These are phyloP conservation scores for Drosophila rubida DNA, from an alignment of 2,888 invertebrate genomes.

Conservation along the genomic window DNA sequence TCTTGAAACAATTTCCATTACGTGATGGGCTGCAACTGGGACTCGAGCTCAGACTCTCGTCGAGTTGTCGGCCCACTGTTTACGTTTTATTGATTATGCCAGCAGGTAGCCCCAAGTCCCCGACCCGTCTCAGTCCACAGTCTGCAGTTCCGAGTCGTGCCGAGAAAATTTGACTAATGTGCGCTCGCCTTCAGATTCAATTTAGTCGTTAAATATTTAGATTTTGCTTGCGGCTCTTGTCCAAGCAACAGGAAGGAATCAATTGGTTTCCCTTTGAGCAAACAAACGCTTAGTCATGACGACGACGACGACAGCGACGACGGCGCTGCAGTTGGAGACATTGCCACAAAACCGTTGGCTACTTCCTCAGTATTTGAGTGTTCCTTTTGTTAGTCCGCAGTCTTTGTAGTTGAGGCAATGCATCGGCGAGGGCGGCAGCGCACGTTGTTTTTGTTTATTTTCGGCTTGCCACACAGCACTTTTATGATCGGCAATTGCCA, in stretches of 20 bases:
- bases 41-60: not conserved
- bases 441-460: slow-evolving; percentile 44
- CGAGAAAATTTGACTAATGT: slow-evolving; percentile 76
- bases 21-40: slow-evolving; percentile 55
- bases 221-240: slow-evolving; percentile 48
- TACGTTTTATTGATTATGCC: slow-evolving; percentile 76
- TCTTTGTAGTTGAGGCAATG: not conserved
- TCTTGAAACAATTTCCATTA: slow-evolving; percentile 69
- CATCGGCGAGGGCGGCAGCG: slow-evolving; percentile 39
- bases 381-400: slow-evolving; percentile 65
- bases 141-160: slow-evolving; percentile 40
- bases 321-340: slow-evolving; percentile 10
- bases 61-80: slow-evolving; percentile 63
- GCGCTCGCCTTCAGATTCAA: slow-evolving; percentile 76
- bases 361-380: slow-evolving; percentile 61
- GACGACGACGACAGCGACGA: not conserved
- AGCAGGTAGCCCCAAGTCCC: slow-evolving; percentile 39
- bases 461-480: slow-evolving; percentile 41
- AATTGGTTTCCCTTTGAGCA: slow-evolving; percentile 73
- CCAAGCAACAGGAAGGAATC: slow-evolving; percentile 73
- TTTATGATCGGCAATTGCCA: slow-evolving; percentile 64
- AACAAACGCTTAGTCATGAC: slow-evolving; percentile 68
- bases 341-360: slow-evolving; percentile 19
- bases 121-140: not conserved
- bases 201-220: slow-evolving; percentile 80